A percentile compares a stretch with the other conserved stretches of the same genome.
Evolutionary conservation across 2,888 invertebrate species (phyloP).

Genomic region (Aquatica leii): DNA sequence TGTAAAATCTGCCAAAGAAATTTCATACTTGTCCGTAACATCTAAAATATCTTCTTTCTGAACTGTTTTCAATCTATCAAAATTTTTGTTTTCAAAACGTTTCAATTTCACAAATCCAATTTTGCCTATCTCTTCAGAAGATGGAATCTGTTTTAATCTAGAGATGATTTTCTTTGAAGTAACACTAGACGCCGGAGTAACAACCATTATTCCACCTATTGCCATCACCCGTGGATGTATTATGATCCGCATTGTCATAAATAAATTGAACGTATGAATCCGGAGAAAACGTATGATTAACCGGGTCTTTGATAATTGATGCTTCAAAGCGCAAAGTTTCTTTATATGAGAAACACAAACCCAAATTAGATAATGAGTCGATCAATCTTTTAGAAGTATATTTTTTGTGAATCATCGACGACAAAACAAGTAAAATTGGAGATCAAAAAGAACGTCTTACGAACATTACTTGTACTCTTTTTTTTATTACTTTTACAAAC

Average conservation of each 20-base stretch:
- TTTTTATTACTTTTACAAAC: slow-evolving; percentile 32
- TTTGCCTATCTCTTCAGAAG: no score
- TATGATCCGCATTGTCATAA: slow-evolving; percentile 51
- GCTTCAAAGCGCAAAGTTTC: slow-evolving; percentile 45
- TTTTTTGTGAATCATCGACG: no score
- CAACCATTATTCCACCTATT: slow-evolving; percentile 37
- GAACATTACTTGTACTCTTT: slow-evolving; percentile 10
- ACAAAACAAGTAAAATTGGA: slow-evolving; percentile 45
- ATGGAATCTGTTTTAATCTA: no score
- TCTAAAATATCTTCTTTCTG: no score
- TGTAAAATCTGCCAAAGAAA: slow-evolving; percentile 44
- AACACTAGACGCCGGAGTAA: slow-evolving; percentile 39
- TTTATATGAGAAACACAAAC: slow-evolving; percentile 37
- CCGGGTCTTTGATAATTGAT: slow-evolving; percentile 39
- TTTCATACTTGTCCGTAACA: no score
- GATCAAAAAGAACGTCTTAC: slow-evolving; percentile 48
- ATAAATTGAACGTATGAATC: slow-evolving; percentile 40
- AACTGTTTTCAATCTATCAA: neutral
- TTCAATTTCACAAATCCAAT: no score
- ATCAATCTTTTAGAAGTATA: slow-evolving; percentile 44
- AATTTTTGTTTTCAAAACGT: neutral
- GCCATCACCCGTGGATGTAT: slow-evolving; percentile 27
- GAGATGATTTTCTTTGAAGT: slow-evolving; percentile 12
- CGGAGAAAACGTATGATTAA: slow-evolving; percentile 15
- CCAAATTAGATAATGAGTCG: slow-evolving; percentile 43